Evolutionary conservation across 2,797 vertebrate genomes (phyloP).

Genomic region (Mus spretus): DNA sequence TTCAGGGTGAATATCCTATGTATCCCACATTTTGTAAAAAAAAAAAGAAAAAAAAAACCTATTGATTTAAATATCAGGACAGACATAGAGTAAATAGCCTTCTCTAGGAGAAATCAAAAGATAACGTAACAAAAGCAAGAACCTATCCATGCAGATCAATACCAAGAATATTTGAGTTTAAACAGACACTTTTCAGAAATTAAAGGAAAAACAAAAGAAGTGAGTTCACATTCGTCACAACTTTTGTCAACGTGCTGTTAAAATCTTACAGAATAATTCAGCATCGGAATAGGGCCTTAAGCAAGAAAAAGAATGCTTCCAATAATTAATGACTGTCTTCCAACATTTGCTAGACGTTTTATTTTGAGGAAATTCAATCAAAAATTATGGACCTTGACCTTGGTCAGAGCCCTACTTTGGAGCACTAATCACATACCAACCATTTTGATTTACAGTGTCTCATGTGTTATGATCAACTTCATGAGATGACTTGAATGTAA

Average conservation of each 20-base stretch:
- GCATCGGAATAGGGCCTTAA: conserved; percentile 55
- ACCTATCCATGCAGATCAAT: conserved; percentile 27
- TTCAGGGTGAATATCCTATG: neutral
- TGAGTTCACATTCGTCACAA: conserved; percentile 24
- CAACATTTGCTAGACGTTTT: conserved; percentile 60
- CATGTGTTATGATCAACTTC: neutral
- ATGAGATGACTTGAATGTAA: conserved; percentile 40
- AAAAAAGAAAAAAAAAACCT: neutral
- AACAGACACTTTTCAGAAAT: conserved; percentile 27
- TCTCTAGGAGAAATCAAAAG: conserved; percentile 58
- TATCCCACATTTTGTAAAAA: conserved; percentile 41
- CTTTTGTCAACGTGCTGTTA: conserved; percentile 58
- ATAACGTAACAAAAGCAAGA: conserved; percentile 58
- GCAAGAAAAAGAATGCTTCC: conserved; percentile 27
- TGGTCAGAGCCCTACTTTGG: conserved; percentile 34
- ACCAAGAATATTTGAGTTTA: conserved; percentile 57
- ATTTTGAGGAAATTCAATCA: conserved; percentile 69
- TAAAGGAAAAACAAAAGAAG: conserved; percentile 72
- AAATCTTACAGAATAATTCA: conserved; percentile 67
- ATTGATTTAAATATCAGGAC: conserved; percentile 40
- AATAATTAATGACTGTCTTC: conserved; percentile 34
- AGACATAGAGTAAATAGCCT: conserved; percentile 22
- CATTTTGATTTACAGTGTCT: conserved; percentile 34
- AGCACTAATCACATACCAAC: conserved; percentile 39
- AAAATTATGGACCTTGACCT: conserved; percentile 49